Conservation (phyloP, 2,888 invertebrate species). For the Trichogramma evanescens region DNA sequence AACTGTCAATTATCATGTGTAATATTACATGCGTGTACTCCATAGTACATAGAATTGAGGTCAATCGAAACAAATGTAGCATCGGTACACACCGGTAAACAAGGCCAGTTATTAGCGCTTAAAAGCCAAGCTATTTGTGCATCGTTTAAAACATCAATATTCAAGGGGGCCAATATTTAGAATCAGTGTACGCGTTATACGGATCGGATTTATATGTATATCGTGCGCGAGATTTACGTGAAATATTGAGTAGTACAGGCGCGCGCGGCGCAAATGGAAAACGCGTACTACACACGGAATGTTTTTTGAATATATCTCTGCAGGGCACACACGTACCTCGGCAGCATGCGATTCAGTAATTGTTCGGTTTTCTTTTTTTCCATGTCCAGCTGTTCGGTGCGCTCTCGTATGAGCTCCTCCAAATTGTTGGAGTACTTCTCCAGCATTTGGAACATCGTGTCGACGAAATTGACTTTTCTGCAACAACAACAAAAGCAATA, state of each 20-base stretch:
- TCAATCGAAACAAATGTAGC: no score
- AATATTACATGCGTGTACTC: neutral
- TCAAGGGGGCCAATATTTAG: no score
- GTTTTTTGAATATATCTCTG: neutral
- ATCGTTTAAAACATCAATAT: no score
- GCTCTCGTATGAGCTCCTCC: slow-evolving; percentile 84
- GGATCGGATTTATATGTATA: no score
- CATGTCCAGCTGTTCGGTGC: slow-evolving; percentile 87
- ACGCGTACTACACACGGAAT: neutral
- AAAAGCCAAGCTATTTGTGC: no score
- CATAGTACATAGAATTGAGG: no score
- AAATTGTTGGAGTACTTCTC: slow-evolving; percentile 94
- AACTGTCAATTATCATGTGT: slow-evolving; percentile 52
- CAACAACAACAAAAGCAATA: slow-evolving; percentile 23
- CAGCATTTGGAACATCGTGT: slow-evolving; percentile 94
- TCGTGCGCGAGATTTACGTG: neutral
- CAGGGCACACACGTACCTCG: slow-evolving; percentile 57
- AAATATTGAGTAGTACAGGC: neutral
- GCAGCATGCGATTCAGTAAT: slow-evolving; percentile 80
- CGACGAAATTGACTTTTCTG: slow-evolving; percentile 90
- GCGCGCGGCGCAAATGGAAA: neutral
- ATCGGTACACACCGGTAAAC: no score
- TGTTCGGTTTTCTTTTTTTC: slow-evolving; percentile 95
- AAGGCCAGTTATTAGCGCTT: no score
- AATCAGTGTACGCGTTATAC: no score